Percentiles rank a stretch among this genome's conserved stretches.
phyloP scores from a whole-genome alignment of 2,113 vertebrate species.

The Rousettus leschenaultii region DNA sequence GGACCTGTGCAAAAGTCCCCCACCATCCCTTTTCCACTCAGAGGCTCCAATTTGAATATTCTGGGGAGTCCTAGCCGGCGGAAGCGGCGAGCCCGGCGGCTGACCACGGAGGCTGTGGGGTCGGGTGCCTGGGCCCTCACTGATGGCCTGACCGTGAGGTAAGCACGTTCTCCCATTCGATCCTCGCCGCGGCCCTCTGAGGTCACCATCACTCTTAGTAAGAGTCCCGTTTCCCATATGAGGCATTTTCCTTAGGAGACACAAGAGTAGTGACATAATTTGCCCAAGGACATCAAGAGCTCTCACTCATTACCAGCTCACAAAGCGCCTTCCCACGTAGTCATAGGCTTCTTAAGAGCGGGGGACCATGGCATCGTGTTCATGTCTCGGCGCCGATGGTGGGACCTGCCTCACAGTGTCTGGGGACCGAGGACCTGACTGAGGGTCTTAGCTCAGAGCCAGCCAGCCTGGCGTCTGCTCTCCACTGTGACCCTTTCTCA shows the following conservation, averaged over 20 bases:
- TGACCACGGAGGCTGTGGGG: neutral
- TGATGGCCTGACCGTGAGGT: neutral
- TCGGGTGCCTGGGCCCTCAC: neutral
- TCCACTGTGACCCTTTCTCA: neutral
- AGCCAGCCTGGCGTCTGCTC: neutral
- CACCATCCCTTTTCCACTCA: neutral
- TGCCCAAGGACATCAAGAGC: neutral
- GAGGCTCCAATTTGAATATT: neutral
- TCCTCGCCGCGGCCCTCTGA: neutral
- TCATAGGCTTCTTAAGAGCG: neutral
- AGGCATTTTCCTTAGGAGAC: neutral
- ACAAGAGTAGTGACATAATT: neutral
- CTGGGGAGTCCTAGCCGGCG: neutral
- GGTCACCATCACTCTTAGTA: neutral
- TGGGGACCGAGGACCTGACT: rapidly evolving
- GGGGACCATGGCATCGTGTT: rapidly evolving
- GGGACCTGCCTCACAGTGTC: rapidly evolving
- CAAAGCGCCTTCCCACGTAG: neutral
- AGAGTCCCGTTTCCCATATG: neutral
- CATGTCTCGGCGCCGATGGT: rapidly evolving
- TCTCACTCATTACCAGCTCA: rapidly evolving
- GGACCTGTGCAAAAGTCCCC: neutral
- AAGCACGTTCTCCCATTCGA: neutral
- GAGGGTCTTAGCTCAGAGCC: neutral
- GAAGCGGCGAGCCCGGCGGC: neutral